Evolutionary conservation across 2,113 vertebrate genomes (phyloP), one percentile per base, ranked within the genome.

Genomic region (Pachyramphus minor): DNA sequence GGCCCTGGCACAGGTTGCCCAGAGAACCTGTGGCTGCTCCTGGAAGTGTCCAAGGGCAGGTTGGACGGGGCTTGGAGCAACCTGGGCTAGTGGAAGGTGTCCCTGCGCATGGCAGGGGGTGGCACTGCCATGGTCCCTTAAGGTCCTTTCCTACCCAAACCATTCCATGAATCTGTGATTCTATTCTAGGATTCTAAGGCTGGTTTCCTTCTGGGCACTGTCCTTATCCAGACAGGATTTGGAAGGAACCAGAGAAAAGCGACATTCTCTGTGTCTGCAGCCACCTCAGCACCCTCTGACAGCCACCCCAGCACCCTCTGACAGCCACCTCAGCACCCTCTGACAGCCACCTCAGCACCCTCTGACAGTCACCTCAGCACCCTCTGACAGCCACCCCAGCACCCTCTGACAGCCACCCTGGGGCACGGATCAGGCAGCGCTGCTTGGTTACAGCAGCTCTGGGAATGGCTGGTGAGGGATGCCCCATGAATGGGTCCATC

Each of bases 71-170:
- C 42, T 79, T 2, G 84, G 62, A 67, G 13, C 39, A n/a, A 0
- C 69, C 53, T 53, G 78, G 62, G 39, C 5, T 0, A 1, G 24
- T 25, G 87, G 69, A 0, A 75, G 33, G 6, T 45, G 44, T 30
- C 44, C 44, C 44, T 81, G 44, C 47, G 28, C 58, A 23, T 5
- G 37, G 22, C 52, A 45, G 39, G 15, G 28, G 23, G 7, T 60
- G 53, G 39, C 0, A 28, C 4, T 7, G 19, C 28, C 28, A 0
- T 30, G 53, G 0, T 7, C 4, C 4, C 69, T n/a, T 27, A 0
- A n/a, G 13, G 5, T 41, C 20, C 33, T 4, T 45, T 4, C 47
- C 30, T 1, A 6, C 21, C 20, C 25, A 55, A 41, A 12, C 6
- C 14, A 22, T 9, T 5, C 45, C 21, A 30, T 30, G 2, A 45